Base-by-base conservation (phyloP, 2,888 invertebrate genomes). In the Electrophaes corylata region DNA sequence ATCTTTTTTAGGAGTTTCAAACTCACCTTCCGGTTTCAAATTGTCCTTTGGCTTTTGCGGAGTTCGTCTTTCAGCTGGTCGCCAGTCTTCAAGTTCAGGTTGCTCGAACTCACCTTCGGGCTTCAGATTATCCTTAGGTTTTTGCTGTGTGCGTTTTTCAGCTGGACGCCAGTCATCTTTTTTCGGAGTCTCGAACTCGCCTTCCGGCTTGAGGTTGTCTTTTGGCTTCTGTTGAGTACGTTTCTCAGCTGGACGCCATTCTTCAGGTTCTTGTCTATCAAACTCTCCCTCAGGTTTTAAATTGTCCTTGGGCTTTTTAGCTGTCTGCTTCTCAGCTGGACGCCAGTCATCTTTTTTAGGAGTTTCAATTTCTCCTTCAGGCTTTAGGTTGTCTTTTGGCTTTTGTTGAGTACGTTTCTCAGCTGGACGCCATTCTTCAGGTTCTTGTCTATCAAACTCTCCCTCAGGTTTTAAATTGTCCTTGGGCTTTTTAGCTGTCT, bases 191-290 rank as follows among this genome's bases (percentile, higher is more conserved):
- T 54, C 54, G 20, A 54, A 54, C 4, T 54, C 54, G 0, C 94
- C 93, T 75, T 94, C 94, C 0, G 93, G 91, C 39, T 80, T 81
- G 0, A 94, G 70, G 66, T 94, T 94, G 58, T 78, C 78, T 31
- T 67, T 45, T 0, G 77, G 78, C 59, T 71, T 77, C 67, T 65
- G 68, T 61, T 29, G 48, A 16, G 49, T 57, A 10, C 4, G 69
- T 2, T 66, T 75, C 14, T 83, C 81, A 1, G 84, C 76, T 3
- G 75, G 75, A 5, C 64, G 69, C 71, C 71, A 73, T 5, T 73
- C 43, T 0, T 70, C 35, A n/a, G n/a, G n/a, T 1, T 31, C 16
- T 19, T 56, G 56, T 1, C n/a, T 50, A 11, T 56, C 56, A 40
- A 56, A 56, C 0, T 56, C 56, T 0, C 56, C 56, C 12, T 56